phyloP scores from a whole-genome alignment of 1,140 invertebrate species.

The Conus ventricosus region DNA sequence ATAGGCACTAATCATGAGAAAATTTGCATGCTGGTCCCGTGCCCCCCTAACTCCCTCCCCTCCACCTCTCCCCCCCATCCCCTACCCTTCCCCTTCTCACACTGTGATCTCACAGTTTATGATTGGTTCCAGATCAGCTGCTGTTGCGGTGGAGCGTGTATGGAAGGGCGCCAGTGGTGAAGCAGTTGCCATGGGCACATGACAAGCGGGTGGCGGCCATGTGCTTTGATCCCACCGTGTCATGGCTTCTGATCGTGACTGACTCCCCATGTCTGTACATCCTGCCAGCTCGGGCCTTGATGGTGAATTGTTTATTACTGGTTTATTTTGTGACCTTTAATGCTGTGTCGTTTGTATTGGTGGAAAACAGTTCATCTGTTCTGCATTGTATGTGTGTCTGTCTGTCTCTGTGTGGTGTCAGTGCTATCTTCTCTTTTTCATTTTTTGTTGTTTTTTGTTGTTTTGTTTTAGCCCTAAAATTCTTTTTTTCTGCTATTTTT shows the following conservation, averaged over 20 bases:
- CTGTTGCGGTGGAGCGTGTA: constrained; percentile 54
- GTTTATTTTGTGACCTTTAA: too few relatives aligned
- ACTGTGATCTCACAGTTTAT: too few relatives aligned
- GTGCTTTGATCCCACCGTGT: constrained; percentile 83
- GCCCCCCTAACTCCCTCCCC: too few relatives aligned
- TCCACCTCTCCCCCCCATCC: too few relatives aligned
- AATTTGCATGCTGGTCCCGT: too few relatives aligned
- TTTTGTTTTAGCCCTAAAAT: too few relatives aligned
- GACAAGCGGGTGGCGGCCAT: constrained; percentile 80
- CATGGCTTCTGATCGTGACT: constrained; percentile 82
- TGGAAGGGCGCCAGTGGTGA: constrained; percentile 76
- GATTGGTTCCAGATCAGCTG: constrained; percentile 53
- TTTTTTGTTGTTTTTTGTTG: too few relatives aligned
- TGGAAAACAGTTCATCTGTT: not conserved
- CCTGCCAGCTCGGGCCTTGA: constrained; percentile 79
- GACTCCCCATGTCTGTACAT: constrained; percentile 80
- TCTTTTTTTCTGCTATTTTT: too few relatives aligned
- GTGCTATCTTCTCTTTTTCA: too few relatives aligned
- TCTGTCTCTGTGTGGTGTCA: too few relatives aligned
- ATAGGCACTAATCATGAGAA: too few relatives aligned
- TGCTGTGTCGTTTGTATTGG: not conserved
- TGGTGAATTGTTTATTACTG: constrained; percentile 62
- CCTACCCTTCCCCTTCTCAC: too few relatives aligned
- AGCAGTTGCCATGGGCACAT: constrained; percentile 81
- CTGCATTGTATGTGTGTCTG: not conserved